Conservation (phyloP, 2,888 invertebrate species). For the Quadroppia sp. region DNA sequence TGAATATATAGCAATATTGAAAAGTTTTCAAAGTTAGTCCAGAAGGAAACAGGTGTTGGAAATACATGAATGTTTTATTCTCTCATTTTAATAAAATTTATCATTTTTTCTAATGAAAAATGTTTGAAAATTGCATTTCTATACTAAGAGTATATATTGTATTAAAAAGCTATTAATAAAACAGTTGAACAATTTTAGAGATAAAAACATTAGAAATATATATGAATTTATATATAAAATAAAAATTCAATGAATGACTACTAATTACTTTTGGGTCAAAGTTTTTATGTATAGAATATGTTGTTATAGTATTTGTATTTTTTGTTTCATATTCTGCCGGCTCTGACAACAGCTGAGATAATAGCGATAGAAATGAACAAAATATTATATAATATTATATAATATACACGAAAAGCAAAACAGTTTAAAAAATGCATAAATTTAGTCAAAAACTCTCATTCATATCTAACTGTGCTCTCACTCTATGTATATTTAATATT, state of each 20-base stretch:
- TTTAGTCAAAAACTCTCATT: no score
- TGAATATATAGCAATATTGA: constrained; percentile 5
- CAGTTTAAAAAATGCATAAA: no score
- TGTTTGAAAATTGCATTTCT: constrained; percentile 28
- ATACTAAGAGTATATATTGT: constrained; percentile 13
- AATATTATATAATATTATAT: no score
- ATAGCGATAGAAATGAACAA: background rate
- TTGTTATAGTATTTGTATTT: background rate
- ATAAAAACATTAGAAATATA: constrained; percentile 9
- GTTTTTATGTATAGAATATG: constrained; percentile 21
- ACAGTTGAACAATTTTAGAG: constrained; percentile 33
- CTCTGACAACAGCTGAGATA: constrained; percentile 13
- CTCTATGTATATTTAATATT: background rate
- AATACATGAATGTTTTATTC: constrained; percentile 31
- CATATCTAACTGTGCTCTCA: no score
- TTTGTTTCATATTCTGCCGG: background rate
- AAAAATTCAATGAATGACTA: constrained; percentile 23
- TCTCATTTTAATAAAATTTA: constrained; percentile 1
- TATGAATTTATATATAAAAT: no score
- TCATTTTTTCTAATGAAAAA: constrained; percentile 5
- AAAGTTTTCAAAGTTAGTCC: constrained; percentile 32
- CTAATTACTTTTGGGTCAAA: constrained; percentile 36
- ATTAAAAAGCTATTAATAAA: constrained; percentile 35
- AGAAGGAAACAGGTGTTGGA: constrained; percentile 34
- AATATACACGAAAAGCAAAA: background rate